A percentile compares a stretch with the other conserved stretches of the same genome.
Evolutionary conservation across 2,113 vertebrate species (phyloP).

Genomic region (Cephalopholis sonnerati): DNA sequence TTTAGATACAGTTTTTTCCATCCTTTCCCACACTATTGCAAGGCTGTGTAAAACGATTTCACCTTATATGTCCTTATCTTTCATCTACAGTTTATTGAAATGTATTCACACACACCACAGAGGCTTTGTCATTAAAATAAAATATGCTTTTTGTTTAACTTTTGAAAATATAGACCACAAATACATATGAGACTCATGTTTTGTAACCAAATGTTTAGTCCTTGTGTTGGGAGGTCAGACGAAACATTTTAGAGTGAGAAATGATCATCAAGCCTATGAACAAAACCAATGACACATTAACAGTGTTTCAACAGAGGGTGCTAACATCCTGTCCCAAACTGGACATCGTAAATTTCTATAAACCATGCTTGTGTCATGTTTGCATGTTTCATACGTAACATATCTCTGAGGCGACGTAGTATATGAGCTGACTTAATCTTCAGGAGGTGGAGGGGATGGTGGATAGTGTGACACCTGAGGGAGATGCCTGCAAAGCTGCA

Average conservation of each 20-base stretch:
- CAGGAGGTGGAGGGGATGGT: too few species aligned
- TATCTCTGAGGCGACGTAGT: too few species aligned
- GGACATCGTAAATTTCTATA: too few species aligned
- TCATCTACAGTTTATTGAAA: background rate
- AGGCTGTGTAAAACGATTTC: background rate
- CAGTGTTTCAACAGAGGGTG: background rate
- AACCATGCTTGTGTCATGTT: too few species aligned
- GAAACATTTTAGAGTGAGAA: background rate
- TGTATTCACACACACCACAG: background rate
- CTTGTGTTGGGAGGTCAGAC: background rate
- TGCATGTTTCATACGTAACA: too few species aligned
- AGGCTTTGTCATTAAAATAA: background rate
- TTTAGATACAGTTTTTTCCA: slow-evolving; percentile 31
- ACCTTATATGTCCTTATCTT: background rate
- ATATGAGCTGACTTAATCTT: too few species aligned
- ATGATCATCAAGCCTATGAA: background rate
- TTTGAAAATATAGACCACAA: background rate
- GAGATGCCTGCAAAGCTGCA: too few species aligned
- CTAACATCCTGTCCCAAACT: too few species aligned
- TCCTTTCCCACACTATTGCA: slow-evolving; percentile 15
- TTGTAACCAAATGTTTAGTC: background rate
- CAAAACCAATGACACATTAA: background rate
- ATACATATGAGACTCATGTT: background rate
- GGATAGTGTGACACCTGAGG: too few species aligned
- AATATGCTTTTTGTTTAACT: background rate